Conservation (phyloP, 2,888 invertebrate genomes). For the Epinotia nisella region DNA sequence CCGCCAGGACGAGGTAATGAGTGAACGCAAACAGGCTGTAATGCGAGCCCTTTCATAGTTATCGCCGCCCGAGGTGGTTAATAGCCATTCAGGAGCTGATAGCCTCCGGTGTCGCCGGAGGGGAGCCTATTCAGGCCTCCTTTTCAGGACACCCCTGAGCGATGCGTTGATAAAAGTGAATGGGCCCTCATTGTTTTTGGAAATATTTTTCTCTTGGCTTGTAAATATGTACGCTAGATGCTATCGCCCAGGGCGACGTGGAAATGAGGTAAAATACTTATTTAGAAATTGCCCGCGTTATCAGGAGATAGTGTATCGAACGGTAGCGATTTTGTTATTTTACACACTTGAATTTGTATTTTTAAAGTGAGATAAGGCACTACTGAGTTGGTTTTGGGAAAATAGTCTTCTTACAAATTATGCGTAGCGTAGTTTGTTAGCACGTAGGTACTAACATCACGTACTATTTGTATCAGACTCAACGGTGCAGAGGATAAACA, state of each 20-base stretch:
- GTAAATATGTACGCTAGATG: slow-evolving; percentile 60
- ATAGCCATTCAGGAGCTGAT: slow-evolving; percentile 78
- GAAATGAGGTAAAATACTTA: slow-evolving; percentile 64
- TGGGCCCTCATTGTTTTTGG: slow-evolving; percentile 77
- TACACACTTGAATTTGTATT: slow-evolving; percentile 19
- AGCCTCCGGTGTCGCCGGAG: slow-evolving; percentile 70
- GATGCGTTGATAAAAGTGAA: slow-evolving; percentile 81
- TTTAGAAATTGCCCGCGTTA: slow-evolving; percentile 69
- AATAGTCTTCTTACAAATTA: background rate
- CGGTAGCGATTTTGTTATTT: slow-evolving; percentile 28
- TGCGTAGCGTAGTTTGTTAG: background rate
- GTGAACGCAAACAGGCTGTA: slow-evolving; percentile 68
- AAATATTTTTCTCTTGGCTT: slow-evolving; percentile 69
- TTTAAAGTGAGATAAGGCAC: background rate
- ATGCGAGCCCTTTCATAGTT: slow-evolving; percentile 72
- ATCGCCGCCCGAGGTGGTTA: slow-evolving; percentile 81
- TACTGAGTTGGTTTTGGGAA: background rate
- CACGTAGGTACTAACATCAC: too few species aligned
- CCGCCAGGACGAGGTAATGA: slow-evolving; percentile 78
- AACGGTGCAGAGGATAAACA: too few species aligned
- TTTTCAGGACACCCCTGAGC: slow-evolving; percentile 74
- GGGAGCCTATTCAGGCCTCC: slow-evolving; percentile 72
- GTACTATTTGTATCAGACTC: too few species aligned
- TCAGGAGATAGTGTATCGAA: slow-evolving; percentile 55
- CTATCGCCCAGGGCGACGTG: slow-evolving; percentile 61